These are phyloP conservation scores for Platalea minor DNA, from an alignment of 2,797 vertebrate genomes.

Conservation along the genomic window DNA sequence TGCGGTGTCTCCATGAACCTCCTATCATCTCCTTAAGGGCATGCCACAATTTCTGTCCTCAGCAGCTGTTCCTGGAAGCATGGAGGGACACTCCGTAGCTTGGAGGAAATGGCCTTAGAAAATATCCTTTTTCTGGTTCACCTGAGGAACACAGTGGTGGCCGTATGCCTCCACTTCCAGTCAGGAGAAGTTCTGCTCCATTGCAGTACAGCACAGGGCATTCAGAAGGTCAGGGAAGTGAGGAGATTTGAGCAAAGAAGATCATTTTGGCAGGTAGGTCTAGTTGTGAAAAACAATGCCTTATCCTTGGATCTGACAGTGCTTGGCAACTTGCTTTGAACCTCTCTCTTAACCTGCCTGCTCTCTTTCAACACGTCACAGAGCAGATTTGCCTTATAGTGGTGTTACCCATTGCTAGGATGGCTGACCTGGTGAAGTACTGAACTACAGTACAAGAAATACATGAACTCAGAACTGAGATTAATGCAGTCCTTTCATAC, in stretches of 20 bases:
- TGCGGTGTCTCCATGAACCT: neutral
- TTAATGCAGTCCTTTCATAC: neutral
- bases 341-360: neutral
- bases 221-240: neutral
- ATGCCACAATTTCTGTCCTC: neutral
- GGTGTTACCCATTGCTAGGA: neutral
- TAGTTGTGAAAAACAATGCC: neutral
- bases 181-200: neutral
- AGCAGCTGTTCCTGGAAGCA: neutral
- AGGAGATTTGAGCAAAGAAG: neutral
- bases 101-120: neutral
- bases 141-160: neutral
- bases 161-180: neutral
- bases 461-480: neutral
- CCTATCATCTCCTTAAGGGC: fast-evolving
- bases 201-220: neutral
- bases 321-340: neutral
- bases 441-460: neutral
- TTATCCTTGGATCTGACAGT: neutral
- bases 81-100: fast-evolving
- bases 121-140: neutral
- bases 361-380: neutral
- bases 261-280: neutral
- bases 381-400: neutral
- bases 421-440: neutral